Conservation (phyloP, 2,888 invertebrate genomes). For the Anaspis maculata region DNA sequence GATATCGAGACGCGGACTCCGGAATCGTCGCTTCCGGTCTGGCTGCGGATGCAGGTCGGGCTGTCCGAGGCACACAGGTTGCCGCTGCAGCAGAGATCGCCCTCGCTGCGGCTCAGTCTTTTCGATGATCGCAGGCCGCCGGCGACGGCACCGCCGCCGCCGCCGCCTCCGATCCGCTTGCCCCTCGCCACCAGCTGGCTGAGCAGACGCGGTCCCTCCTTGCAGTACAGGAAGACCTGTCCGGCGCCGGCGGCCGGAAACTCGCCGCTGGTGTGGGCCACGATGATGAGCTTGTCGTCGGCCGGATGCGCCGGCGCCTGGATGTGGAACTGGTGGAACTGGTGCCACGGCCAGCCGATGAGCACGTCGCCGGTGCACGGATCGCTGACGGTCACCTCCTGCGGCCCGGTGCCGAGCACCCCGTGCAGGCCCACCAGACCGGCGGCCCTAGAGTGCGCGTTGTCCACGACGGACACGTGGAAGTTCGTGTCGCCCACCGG, state of each 20-base stretch:
- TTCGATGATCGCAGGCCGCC: slow-evolving; percentile 25
- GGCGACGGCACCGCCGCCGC: slow-evolving; percentile 16
- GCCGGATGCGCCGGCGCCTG: slow-evolving; percentile 43
- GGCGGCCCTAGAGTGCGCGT: slow-evolving; percentile 53
- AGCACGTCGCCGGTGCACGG: slow-evolving; percentile 44
- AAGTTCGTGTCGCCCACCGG: slow-evolving; percentile 47
- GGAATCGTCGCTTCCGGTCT: slow-evolving; percentile 36
- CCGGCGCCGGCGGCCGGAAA: slow-evolving; percentile 48
- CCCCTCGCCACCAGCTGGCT: slow-evolving; percentile 43
- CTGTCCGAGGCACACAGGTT: slow-evolving; percentile 27
- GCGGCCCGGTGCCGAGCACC: slow-evolving; percentile 46
- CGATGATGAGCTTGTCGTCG: slow-evolving; percentile 52
- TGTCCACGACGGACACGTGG: slow-evolving; percentile 54
- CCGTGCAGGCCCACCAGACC: slow-evolving; percentile 53
- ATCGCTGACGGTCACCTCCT: slow-evolving; percentile 51
- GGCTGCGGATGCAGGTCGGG: slow-evolving; percentile 32
- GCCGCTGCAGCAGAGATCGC: slow-evolving; percentile 37
- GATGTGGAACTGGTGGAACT: slow-evolving; percentile 50
- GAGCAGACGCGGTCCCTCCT: slow-evolving; percentile 41
- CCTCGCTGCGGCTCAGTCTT: slow-evolving; percentile 46
- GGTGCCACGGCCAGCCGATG: slow-evolving; percentile 51
- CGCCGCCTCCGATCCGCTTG: slow-evolving; percentile 31
- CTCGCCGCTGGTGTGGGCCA: slow-evolving; percentile 52
- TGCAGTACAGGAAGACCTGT: slow-evolving; percentile 45
- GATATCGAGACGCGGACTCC: slow-evolving; percentile 36